Percentiles rank a stretch among this genome's conserved stretches.
These are phyloP conservation scores for Holcopasites calliopsidis DNA, from an alignment of 1,140 invertebrate genomes.

Conservation along the genomic window DNA sequence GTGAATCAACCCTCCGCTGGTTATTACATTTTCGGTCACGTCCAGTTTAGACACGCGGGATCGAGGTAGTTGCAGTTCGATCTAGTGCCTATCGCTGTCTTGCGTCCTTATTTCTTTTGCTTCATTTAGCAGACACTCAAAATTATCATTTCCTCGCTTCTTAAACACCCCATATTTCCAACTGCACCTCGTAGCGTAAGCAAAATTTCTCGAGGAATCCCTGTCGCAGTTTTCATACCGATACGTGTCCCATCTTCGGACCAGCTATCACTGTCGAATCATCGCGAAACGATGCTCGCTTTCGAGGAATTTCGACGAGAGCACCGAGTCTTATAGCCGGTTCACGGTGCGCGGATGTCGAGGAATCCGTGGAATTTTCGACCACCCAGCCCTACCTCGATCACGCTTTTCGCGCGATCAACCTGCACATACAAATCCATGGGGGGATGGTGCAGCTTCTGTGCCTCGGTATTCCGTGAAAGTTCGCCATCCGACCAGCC, in stretches of 20 bases:
- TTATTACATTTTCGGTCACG: conserved; percentile 48
- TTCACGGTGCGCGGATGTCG: neutral
- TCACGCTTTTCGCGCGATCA: conserved; percentile 4
- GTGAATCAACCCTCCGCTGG: neutral
- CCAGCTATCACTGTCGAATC: neutral
- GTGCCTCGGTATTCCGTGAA: conserved; percentile 56
- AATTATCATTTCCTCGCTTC: no score
- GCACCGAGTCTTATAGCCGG: neutral
- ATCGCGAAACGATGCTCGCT: neutral
- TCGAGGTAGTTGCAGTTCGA: neutral
- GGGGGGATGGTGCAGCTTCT: conserved; percentile 3
- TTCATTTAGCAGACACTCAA: conserved; percentile 38
- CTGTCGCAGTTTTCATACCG: no score
- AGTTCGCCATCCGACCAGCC: conserved; percentile 44
- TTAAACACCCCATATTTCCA: no score
- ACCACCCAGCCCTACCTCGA: neutral
- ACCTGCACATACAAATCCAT: conserved; percentile 19
- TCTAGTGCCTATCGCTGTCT: no score
- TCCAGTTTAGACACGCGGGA: neutral
- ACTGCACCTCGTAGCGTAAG: no score
- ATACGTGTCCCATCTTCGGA: no score
- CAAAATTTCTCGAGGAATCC: no score
- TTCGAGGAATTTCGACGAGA: neutral
- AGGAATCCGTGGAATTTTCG: conserved; percentile 12
- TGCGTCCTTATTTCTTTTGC: no score